Evolutionary conservation across 2,888 invertebrate species (phyloP).

Genomic region (Sarcophaga carnaria): DNA sequence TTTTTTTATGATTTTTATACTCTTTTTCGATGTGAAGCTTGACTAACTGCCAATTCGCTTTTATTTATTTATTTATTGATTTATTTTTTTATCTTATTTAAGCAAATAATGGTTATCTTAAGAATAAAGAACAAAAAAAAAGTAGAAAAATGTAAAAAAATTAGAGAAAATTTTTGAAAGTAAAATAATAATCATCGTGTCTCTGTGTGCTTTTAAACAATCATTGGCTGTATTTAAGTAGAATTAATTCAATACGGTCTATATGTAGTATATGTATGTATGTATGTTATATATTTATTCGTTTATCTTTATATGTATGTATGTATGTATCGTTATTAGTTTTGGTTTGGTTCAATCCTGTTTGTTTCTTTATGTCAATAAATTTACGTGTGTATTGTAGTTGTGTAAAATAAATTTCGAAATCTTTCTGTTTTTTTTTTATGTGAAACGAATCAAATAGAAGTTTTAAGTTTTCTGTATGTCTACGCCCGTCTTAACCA

Average conservation of each 20-base stretch:
- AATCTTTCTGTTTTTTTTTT: neutral
- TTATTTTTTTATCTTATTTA: conserved; percentile 7
- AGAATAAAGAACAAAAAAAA: conserved; percentile 7
- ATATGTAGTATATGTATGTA: neutral
- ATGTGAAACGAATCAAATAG: neutral
- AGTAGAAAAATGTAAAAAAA: neutral
- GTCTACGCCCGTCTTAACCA: conserved; percentile 9
- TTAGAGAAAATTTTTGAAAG: neutral
- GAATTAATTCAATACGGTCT: conserved; percentile 23
- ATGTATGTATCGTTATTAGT: too few relatives aligned
- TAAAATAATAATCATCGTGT: neutral
- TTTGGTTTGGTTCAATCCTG: conserved; percentile 4
- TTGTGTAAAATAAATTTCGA: neutral
- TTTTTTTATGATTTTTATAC: neutral
- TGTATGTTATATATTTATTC: conserved; percentile 26
- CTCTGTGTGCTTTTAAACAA: conserved; percentile 4
- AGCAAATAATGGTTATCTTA: neutral
- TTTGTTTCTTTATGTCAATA: conserved; percentile 50
- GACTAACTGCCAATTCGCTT: conserved; percentile 80
- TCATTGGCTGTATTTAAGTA: neutral
- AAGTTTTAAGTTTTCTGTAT: conserved; percentile 6
- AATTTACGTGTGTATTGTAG: conserved; percentile 17
- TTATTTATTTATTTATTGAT: conserved; percentile 55
- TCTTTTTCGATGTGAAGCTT: conserved; percentile 65
- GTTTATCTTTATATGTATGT: conserved; percentile 54